Conservation (phyloP, 1,140 invertebrate genomes). For the Drosophila eugracilis region DNA sequence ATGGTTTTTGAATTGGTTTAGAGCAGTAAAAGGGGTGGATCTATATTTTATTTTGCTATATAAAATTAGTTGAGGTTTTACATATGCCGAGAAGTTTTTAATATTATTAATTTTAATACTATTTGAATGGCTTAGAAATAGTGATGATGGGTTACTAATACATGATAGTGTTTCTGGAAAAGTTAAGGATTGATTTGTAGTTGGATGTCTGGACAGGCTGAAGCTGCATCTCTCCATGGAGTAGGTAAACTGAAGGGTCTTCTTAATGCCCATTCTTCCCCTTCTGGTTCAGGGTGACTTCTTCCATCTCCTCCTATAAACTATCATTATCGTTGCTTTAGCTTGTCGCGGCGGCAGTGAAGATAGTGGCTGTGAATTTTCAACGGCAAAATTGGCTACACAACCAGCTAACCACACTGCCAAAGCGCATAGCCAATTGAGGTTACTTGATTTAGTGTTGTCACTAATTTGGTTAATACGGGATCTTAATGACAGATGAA, state of each 20-base stretch:
- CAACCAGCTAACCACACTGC: slow-evolving; percentile 99
- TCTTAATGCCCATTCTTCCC: background rate
- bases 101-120: no score
- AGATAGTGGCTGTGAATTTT: slow-evolving; percentile 96
- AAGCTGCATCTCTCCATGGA: background rate
- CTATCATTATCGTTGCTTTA: slow-evolving; percentile 57
- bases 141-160: no score
- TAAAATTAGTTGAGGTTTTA: no score
- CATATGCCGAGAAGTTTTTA: no score
- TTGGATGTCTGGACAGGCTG: background rate
- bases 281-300: background rate
- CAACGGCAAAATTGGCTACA: slow-evolving; percentile 86
- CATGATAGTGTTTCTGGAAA: no score
- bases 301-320: background rate
- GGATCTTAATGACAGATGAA: slow-evolving; percentile 6
- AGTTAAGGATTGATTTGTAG: background rate
- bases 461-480: slow-evolving; percentile 27
- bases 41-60: no score
- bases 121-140: no score
- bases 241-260: background rate
- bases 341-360: slow-evolving; percentile 92
- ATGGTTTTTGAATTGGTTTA: background rate
- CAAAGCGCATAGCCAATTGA: slow-evolving; percentile 89
- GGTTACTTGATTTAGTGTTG: slow-evolving; percentile 22
- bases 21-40: no score